Conservation (phyloP, 2,888 invertebrate genomes). For the Synergus itoensis region DNA sequence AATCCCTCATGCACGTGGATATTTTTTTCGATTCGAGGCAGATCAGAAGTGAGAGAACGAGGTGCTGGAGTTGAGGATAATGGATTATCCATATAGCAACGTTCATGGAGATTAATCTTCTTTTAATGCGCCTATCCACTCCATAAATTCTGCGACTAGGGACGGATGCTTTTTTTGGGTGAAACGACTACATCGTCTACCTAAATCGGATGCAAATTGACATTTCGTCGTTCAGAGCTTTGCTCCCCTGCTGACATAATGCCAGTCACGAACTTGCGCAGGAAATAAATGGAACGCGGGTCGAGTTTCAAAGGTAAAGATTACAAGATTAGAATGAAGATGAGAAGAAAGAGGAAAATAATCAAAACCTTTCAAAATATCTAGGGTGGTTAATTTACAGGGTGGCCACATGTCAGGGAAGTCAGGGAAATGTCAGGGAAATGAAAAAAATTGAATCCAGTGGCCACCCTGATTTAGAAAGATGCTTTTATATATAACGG, state of each 20-base stretch:
- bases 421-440: no score
- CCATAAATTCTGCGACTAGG: slow-evolving; percentile 15
- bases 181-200: background rate
- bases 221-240: background rate
- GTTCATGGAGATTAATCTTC: slow-evolving; percentile 38
- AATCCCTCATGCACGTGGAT: background rate
- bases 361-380: background rate
- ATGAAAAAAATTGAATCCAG: no score
- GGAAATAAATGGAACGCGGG: background rate
- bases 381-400: background rate
- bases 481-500: no score
- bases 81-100: slow-evolving; percentile 32
- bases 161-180: background rate
- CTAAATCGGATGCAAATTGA: background rate
- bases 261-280: background rate
- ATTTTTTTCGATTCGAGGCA: background rate
- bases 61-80: slow-evolving; percentile 12
- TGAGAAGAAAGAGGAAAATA: background rate
- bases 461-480: no score
- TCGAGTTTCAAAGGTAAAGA: background rate
- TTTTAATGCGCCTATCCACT: slow-evolving; percentile 33
- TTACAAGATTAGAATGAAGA: background rate
- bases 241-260: background rate
- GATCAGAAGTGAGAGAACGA: slow-evolving; percentile 19
- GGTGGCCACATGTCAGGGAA: no score